Evolutionary conservation across 2,888 invertebrate genomes (phyloP).

Genomic region (Lumbricus terrestris): DNA sequence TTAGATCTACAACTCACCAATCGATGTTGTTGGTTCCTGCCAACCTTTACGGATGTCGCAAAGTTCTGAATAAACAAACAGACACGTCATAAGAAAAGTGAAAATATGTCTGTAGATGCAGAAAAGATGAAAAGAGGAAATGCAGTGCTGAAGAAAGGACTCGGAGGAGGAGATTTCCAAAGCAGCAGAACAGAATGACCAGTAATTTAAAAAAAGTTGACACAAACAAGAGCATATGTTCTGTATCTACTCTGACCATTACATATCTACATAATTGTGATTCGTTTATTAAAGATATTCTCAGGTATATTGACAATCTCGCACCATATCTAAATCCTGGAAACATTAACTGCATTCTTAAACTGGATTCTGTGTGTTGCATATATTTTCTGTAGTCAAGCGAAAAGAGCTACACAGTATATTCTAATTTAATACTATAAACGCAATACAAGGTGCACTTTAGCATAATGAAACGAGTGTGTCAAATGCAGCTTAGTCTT

Average conservation of each 20-base stretch:
- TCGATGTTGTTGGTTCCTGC: slow-evolving; percentile 7
- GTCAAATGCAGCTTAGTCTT: too few relatives aligned
- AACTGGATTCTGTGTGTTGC: neutral
- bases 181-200: neutral
- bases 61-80: slow-evolving; percentile 20
- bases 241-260: neutral
- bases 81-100: neutral
- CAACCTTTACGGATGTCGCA: slow-evolving; percentile 22
- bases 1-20: neutral
- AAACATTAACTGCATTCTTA: neutral
- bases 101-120: neutral
- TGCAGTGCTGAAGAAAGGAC: neutral
- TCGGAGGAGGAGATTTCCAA: neutral
- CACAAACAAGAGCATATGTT: neutral
- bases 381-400: too few relatives aligned
- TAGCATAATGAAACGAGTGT: too few relatives aligned
- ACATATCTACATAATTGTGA: neutral
- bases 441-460: too few relatives aligned
- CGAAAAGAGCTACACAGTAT: too few relatives aligned
- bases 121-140: neutral
- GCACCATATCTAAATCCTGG: neutral
- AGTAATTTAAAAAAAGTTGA: neutral
- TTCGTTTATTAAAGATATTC: neutral
- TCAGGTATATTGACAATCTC: neutral
- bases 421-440: too few relatives aligned